These are phyloP conservation scores for Lycia hirtaria DNA, from an alignment of 2,888 invertebrate species.

Conservation along the genomic window DNA sequence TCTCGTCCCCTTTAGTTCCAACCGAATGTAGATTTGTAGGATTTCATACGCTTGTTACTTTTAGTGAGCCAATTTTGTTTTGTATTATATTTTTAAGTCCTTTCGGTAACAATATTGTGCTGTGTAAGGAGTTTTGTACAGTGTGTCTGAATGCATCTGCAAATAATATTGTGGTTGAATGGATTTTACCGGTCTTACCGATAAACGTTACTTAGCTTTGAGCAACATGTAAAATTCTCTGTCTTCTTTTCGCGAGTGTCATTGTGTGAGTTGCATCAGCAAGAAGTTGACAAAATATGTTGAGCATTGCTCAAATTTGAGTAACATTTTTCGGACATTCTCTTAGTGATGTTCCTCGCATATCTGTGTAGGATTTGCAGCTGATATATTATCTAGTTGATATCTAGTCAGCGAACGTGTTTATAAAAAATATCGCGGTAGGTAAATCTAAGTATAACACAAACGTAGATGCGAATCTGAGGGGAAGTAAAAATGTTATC, in stretches of 20 bases:
- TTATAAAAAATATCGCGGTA: neutral
- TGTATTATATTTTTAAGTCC: constrained; percentile 78
- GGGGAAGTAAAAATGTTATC: too few relatives aligned
- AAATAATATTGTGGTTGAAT: constrained; percentile 73
- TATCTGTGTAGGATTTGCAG: constrained; percentile 53
- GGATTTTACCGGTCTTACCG: too few relatives aligned
- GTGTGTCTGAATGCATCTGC: constrained; percentile 62
- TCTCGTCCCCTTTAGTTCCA: constrained; percentile 78
- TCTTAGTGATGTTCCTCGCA: constrained; percentile 66
- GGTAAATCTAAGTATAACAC: neutral
- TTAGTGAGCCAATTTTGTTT: constrained; percentile 80
- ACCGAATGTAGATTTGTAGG: constrained; percentile 81
- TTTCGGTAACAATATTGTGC: constrained; percentile 70
- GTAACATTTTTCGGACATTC: constrained; percentile 66
- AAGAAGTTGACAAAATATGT: too few relatives aligned
- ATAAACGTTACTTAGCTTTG: too few relatives aligned
- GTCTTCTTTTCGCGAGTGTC: too few relatives aligned
- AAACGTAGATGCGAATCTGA: neutral
- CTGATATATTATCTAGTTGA: constrained; percentile 37
- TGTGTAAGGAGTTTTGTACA: constrained; percentile 66
- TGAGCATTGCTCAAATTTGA: too few relatives aligned
- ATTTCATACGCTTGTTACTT: constrained; percentile 83
- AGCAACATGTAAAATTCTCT: too few relatives aligned
- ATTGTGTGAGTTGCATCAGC: too few relatives aligned
- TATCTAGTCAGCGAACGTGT: constrained; percentile 46